These are phyloP conservation scores for Callorhinus ursinus DNA, from an alignment of 2,113 vertebrate species.

Conservation along the genomic window DNA sequence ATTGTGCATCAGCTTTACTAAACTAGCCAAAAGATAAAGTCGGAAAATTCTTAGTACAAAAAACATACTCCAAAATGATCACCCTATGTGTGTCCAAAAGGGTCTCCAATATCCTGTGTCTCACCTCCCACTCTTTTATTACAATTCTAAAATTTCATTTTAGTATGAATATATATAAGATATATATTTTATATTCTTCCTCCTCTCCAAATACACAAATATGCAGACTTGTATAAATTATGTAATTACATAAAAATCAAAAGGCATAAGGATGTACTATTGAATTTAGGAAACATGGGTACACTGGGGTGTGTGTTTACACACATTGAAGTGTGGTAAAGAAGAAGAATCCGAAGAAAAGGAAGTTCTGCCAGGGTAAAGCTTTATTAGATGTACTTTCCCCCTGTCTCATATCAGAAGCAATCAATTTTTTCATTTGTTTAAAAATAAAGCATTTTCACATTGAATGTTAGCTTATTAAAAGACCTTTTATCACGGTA, in stretches of 20 bases:
- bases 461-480: constrained; percentile 25
- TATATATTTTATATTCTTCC: background rate
- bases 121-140: background rate
- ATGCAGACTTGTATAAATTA: background rate
- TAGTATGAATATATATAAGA: background rate
- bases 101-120: background rate
- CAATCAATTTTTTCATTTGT: background rate
- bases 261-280: background rate
- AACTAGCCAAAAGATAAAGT: background rate
- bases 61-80: background rate
- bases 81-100: background rate
- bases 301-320: background rate
- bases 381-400: background rate
- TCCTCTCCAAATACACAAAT: background rate
- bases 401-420: background rate
- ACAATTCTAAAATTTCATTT: background rate
- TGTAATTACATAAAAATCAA: background rate
- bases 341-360: background rate
- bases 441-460: constrained; percentile 34
- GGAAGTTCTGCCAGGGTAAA: constrained; percentile 3
- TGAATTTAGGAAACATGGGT: background rate
- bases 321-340: background rate
- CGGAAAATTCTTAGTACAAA: background rate
- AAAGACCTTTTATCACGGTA: background rate
- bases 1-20: background rate